Percentiles rank a stretch among this genome's conserved stretches.
Conservation (phyloP, 2,888 invertebrate genomes). For the Stenodema calcarata region DNA sequence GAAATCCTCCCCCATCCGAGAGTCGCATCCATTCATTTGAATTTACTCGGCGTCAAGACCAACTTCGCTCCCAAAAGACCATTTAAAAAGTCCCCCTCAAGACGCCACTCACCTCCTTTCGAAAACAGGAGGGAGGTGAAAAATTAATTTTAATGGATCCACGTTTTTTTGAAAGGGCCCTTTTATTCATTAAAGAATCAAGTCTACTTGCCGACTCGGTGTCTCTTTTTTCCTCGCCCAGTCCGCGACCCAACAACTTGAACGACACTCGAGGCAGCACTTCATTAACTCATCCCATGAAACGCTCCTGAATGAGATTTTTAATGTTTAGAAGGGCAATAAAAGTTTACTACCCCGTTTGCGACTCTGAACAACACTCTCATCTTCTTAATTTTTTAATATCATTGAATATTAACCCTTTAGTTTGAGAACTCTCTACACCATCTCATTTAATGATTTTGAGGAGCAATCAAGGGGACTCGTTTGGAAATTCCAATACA, state of each 20-base stretch:
- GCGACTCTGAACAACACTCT: background rate
- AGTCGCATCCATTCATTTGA: no score
- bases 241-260: background rate
- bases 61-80: background rate
- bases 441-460: background rate
- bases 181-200: slow-evolving; percentile 2
- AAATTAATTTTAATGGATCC: slow-evolving; percentile 15
- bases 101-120: background rate
- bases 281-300: slow-evolving; percentile 21
- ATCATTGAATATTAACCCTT: background rate
- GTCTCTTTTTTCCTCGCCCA: background rate
- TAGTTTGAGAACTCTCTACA: background rate
- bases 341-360: background rate
- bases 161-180: background rate
- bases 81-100: background rate
- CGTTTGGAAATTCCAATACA: no score
- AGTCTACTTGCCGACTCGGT: background rate
- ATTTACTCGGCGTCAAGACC: no score
- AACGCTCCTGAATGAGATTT: slow-evolving; percentile 28
- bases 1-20: no score
- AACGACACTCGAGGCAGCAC: slow-evolving; percentile 12
- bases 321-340: background rate
- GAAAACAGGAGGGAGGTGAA: slow-evolving; percentile 2
- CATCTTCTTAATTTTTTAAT: background rate
- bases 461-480: no score